Percentiles rank a stretch among this genome's conserved stretches.
phyloP scores from a whole-genome alignment of 1,140 invertebrate genomes.

The Doryteuthis pealeii region DNA sequence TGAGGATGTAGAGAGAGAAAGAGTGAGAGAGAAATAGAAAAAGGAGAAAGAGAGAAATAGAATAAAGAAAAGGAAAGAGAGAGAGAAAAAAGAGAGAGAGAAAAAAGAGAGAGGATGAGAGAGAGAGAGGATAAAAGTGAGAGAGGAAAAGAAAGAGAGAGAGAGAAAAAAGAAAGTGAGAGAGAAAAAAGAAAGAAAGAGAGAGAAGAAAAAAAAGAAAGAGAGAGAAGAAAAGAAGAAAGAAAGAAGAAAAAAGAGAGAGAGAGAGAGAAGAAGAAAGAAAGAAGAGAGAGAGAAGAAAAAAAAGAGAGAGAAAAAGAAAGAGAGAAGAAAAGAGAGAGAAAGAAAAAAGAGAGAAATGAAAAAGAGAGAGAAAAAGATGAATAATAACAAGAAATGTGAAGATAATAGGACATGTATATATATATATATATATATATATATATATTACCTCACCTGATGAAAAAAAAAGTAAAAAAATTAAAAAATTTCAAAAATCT shows the following conservation, averaged over 20 bases:
- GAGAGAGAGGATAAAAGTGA: neutral
- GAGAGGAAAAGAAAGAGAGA: neutral
- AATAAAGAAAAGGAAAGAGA: too few species aligned
- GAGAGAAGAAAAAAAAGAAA: neutral
- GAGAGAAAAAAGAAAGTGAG: neutral
- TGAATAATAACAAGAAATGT: too few species aligned
- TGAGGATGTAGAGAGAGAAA: neutral
- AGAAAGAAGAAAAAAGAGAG: constrained; percentile 1
- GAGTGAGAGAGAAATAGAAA: too few species aligned
- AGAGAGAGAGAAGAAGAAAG: constrained; percentile 8
- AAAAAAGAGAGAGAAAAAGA: constrained; percentile 12
- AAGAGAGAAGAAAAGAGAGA: constrained; percentile 11
- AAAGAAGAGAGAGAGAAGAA: constrained; percentile 16
- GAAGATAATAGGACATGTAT: too few species aligned
- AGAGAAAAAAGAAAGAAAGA: constrained; percentile 11
- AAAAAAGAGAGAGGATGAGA: too few species aligned
- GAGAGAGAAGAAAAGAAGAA: constrained; percentile 16
- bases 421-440: too few species aligned
- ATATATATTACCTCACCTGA: too few species aligned
- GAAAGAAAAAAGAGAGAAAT: neutral
- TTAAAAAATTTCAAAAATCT: too few species aligned
- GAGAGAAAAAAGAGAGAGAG: too few species aligned
- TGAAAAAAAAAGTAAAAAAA: too few species aligned
- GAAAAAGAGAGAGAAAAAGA: too few species aligned
- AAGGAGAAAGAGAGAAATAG: too few species aligned